These are phyloP conservation scores for Meteorus colon DNA, from an alignment of 2,888 invertebrate genomes.

Conservation along the genomic window DNA sequence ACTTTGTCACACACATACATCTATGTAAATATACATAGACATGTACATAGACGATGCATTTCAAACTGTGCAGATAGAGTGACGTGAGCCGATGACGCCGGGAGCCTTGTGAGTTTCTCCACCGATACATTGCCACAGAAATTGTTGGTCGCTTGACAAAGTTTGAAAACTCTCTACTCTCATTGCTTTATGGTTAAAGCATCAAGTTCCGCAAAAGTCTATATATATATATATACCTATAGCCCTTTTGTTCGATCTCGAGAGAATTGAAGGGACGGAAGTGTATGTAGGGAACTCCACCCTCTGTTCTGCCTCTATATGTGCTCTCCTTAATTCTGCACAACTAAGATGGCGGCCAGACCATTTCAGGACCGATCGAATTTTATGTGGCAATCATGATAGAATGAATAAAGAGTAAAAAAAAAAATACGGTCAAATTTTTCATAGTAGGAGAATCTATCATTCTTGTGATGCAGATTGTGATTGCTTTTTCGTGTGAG, in stretches of 20 bases:
- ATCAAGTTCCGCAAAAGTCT: conserved; percentile 39
- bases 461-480: too few species aligned
- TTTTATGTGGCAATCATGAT: background rate
- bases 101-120: conserved; percentile 9
- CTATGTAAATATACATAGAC: background rate
- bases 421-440: too few species aligned
- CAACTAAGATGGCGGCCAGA: conserved; percentile 40
- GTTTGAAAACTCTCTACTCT: conserved; percentile 18
- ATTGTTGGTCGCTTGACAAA: conserved; percentile 22
- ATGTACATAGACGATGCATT: conserved; percentile 28
- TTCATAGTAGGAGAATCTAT: too few species aligned
- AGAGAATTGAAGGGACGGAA: conserved; percentile 5
- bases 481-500: too few species aligned
- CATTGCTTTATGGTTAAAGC: conserved; percentile 13
- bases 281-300: conserved; percentile 9
- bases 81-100: conserved; percentile 41
- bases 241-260: conserved; percentile 7
- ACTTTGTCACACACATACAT: conserved; percentile 51
- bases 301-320: background rate
- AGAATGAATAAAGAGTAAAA: too few species aligned
- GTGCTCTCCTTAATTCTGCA: conserved; percentile 29
- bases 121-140: conserved; percentile 28
- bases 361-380: conserved; percentile 3
- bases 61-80: conserved; percentile 52
- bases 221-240: conserved; percentile 21